Conservation (phyloP, 2,888 invertebrate species). For the Mythimna lalbum region DNA sequence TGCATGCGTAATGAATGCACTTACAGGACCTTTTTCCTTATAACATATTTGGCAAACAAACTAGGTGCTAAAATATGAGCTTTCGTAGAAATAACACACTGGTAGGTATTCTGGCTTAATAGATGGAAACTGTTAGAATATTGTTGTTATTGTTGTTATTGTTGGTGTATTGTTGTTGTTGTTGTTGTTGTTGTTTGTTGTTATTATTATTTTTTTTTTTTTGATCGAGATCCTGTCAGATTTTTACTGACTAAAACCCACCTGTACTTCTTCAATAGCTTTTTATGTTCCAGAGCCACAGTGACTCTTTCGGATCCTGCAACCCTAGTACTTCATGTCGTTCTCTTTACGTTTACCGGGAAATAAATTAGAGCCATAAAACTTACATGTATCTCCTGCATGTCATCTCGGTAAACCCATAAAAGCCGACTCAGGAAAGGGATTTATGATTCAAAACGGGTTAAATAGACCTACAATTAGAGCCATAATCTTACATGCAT, state of each 20-base stretch:
- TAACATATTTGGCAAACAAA: background rate
- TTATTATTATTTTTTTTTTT: no score
- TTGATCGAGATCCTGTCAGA: no score
- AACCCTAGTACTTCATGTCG: background rate
- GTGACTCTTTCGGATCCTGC: no score
- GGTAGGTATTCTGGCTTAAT: no score
- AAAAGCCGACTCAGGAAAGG: slow-evolving; percentile 28
- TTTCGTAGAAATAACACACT: background rate
- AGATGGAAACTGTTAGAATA: no score
- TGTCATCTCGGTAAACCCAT: slow-evolving; percentile 37
- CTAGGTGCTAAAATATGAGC: background rate
- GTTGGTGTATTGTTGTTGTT: no score
- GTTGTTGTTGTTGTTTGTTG: no score
- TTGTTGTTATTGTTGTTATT: no score
- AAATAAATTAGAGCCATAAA: slow-evolving; percentile 37
- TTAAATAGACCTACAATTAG: slow-evolving; percentile 41
- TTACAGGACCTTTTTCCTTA: background rate
- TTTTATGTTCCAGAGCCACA: no score
- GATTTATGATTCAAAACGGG: slow-evolving; percentile 33
- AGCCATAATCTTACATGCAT: slow-evolving; percentile 7
- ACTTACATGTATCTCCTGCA: slow-evolving; percentile 17
- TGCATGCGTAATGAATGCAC: background rate
- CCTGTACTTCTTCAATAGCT: no score
- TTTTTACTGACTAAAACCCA: no score
- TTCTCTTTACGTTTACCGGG: slow-evolving; percentile 2